Percentiles rank a stretch among this genome's conserved stretches.
Conservation (phyloP, 2,888 invertebrate species). For the Dolichopus griseipennis region DNA sequence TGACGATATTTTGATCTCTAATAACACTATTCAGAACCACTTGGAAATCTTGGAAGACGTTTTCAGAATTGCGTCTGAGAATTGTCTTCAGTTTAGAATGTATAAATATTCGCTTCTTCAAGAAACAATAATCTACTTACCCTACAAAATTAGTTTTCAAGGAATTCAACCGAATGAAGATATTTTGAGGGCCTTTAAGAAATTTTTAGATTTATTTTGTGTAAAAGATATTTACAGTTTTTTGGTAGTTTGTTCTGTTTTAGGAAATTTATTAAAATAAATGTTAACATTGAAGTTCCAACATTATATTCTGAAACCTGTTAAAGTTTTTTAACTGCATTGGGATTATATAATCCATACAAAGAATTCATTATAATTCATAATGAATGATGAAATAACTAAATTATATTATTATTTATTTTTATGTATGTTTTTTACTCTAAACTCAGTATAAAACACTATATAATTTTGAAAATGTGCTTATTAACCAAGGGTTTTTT, state of each 20-base stretch:
- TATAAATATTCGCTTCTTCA: slow-evolving; percentile 22
- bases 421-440: too few relatives aligned
- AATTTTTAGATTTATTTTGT: slow-evolving; percentile 21
- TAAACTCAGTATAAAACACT: too few relatives aligned
- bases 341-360: too few relatives aligned
- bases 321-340: too few relatives aligned
- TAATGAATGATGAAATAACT: too few relatives aligned
- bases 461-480: too few relatives aligned
- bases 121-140: slow-evolving; percentile 19
- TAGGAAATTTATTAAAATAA: slow-evolving; percentile 28
- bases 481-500: too few relatives aligned
- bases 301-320: too few relatives aligned
- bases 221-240: slow-evolving; percentile 24
- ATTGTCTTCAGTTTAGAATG: slow-evolving; percentile 9
- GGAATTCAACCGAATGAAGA: slow-evolving; percentile 17
- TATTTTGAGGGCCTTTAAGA: slow-evolving; percentile 15
- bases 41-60: slow-evolving; percentile 18
- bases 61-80: slow-evolving; percentile 11
- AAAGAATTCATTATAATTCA: too few relatives aligned
- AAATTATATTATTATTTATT: too few relatives aligned
- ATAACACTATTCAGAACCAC: slow-evolving; percentile 17
- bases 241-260: slow-evolving; percentile 19
- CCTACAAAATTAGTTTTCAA: slow-evolving; percentile 14
- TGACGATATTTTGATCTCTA: slow-evolving; percentile 23
- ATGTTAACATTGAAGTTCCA: too few relatives aligned